Percentiles rank a stretch among this genome's conserved stretches.
Conservation (phyloP, 2,888 invertebrate species). For the Arctia plantaginis region DNA sequence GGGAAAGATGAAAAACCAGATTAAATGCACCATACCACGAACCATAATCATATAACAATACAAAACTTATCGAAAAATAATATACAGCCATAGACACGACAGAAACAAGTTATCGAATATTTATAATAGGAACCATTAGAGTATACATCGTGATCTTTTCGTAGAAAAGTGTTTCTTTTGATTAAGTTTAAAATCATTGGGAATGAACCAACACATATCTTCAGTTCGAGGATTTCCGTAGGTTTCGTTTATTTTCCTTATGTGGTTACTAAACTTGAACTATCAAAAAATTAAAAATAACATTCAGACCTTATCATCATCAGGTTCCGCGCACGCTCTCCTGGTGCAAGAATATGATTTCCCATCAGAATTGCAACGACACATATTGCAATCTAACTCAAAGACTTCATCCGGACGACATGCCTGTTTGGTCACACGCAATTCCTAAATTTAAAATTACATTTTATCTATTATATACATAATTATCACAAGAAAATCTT, state of each 20-base stretch:
- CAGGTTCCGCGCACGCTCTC: constrained; percentile 69
- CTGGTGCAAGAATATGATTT: constrained; percentile 85
- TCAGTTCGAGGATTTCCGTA: no score
- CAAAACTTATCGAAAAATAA: background rate
- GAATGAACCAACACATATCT: no score
- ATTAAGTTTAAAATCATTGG: no score
- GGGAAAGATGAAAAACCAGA: background rate
- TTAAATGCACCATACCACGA: background rate
- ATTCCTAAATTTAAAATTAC: constrained; percentile 54
- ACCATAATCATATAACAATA: background rate
- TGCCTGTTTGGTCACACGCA: constrained; percentile 63
- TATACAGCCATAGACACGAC: background rate
- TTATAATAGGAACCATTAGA: no score
- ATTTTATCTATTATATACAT: no score
- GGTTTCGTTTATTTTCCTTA: no score
- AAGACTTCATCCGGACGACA: constrained; percentile 85
- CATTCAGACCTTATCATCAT: constrained; percentile 56
- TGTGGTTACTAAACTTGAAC: background rate
- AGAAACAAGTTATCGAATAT: background rate
- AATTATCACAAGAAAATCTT: no score
- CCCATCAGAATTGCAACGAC: constrained; percentile 85
- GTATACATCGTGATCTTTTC: no score
- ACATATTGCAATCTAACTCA: constrained; percentile 86
- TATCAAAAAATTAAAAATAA: background rate
- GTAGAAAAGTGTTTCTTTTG: no score